These are phyloP conservation scores for Melanogrammus aeglefinus DNA, from an alignment of 2,797 vertebrate genomes.

Conservation along the genomic window DNA sequence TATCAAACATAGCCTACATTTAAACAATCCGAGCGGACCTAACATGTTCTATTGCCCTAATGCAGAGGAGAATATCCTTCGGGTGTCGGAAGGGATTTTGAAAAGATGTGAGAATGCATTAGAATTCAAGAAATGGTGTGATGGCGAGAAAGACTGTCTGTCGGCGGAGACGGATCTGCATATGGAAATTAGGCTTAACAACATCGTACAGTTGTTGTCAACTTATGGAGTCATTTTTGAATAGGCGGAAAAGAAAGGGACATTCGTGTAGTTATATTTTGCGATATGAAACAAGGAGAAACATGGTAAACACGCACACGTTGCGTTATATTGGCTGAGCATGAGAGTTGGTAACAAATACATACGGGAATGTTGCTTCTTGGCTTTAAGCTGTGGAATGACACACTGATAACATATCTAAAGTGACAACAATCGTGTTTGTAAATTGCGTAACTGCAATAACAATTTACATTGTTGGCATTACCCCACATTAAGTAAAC, in stretches of 20 bases:
- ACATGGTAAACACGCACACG: no score
- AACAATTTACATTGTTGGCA: no score
- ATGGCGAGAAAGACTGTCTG: conserved; percentile 81
- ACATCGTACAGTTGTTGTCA: conserved; percentile 77
- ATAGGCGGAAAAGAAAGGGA: conserved; percentile 52
- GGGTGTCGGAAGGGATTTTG: conserved; percentile 57
- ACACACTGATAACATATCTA: no score
- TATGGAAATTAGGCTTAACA: conserved; percentile 94
- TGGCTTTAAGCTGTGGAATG: no score
- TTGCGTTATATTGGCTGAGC: no score
- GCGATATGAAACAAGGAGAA: no score
- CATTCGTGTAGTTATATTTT: no score
- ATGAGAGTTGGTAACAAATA: no score
- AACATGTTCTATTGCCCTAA: conserved; percentile 30
- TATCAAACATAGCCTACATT: background rate
- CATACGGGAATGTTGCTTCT: no score
- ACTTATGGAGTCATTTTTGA: conserved; percentile 64
- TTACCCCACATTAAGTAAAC: no score
- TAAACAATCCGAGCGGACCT: conserved; percentile 37
- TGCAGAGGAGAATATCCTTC: conserved; percentile 27
- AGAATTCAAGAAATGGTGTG: conserved; percentile 83
- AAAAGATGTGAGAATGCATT: conserved; percentile 71
- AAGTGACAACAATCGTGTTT: no score
- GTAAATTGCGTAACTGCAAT: no score
- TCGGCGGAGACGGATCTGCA: conserved; percentile 87